Base-by-base conservation (phyloP, 1,140 invertebrate genomes). In the Ladona fulva region DNA sequence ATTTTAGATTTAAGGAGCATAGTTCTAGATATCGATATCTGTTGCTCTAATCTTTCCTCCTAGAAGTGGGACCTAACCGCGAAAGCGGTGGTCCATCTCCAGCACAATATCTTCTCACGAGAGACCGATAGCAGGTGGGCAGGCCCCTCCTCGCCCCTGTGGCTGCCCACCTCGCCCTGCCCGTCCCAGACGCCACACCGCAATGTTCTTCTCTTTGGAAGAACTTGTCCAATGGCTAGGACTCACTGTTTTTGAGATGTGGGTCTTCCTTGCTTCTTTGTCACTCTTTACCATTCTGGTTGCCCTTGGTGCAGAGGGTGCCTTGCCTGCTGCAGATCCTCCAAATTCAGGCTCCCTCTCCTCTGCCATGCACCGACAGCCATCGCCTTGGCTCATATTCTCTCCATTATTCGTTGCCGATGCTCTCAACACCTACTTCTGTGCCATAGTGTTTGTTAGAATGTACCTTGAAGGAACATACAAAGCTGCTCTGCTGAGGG, bases 181-280 rank as follows among this genome's bases (percentile, higher is more conserved):
- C n/a, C 52, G 52, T 88, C 79, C 81, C 86, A 78, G 81, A 89
- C 80, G 86, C 86, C 77, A 78, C 73, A 81, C 86, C 83, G 80
- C 77, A 81, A 96, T 95, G 94, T 95, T 97, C 86, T 97, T 95
- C 86, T 94, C 92, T 74, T 84, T 97, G 25, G 90, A 92, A 81
- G 96, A 98, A 86, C 86, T 97, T 75, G 93, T 95, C n/a, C 90
- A 91, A 78, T 98, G 96, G 96, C 88, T 98, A 37, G 95, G 96
- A 80, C 86, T 98, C 77, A 97, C 96, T 7, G 90, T 95, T 42
- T 97, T 97, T 86, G 96, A 98, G 87, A 94, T 98, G 82, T 93
- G 94, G 89, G 90, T 97, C 77, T 94, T 96, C 84, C 85, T 97
- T 10, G 86, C 96, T 37, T 92, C 94, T 7, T 84, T 97, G 37